Conservation (phyloP, 2,888 invertebrate species). For the Heliconius erato region DNA sequence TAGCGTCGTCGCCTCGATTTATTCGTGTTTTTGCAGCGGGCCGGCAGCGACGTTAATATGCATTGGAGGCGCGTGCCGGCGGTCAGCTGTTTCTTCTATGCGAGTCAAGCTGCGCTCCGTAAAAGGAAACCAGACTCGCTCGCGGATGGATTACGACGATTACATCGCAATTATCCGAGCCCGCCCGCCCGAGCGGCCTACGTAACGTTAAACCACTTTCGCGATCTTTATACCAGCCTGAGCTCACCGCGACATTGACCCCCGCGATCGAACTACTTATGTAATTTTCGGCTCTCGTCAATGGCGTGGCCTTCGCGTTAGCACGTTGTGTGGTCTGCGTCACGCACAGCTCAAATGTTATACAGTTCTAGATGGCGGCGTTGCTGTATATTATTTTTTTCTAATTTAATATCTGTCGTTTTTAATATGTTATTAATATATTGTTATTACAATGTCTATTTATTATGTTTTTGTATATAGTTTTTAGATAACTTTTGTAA, state of each 20-base stretch:
- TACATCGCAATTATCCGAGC: constrained; percentile 83
- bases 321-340: constrained; percentile 50
- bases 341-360: constrained; percentile 24
- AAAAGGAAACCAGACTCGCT: constrained; percentile 77
- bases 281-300: constrained; percentile 74
- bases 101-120: constrained; percentile 82
- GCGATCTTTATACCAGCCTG: constrained; percentile 80
- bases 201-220: constrained; percentile 76
- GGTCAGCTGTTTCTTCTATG: constrained; percentile 85
- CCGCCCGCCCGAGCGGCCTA: constrained; percentile 60
- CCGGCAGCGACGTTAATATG: constrained; percentile 75
- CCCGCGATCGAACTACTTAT: constrained; percentile 63
- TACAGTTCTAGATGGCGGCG: constrained; percentile 1
- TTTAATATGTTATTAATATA: neutral
- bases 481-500: neutral
- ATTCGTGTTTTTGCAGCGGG: no score
- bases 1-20: constrained; percentile 55
- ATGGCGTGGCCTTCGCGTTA: constrained; percentile 73
- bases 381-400: neutral
- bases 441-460: neutral
- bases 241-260: constrained; percentile 81
- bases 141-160: constrained; percentile 83
- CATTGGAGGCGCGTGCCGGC: constrained; percentile 81
- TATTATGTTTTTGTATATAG: neutral
- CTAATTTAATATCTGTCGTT: no score